Percentiles rank a stretch among this genome's conserved stretches.
These are phyloP conservation scores for Drosophila repleta DNA, from an alignment of 1,140 invertebrate species.

Conservation along the genomic window DNA sequence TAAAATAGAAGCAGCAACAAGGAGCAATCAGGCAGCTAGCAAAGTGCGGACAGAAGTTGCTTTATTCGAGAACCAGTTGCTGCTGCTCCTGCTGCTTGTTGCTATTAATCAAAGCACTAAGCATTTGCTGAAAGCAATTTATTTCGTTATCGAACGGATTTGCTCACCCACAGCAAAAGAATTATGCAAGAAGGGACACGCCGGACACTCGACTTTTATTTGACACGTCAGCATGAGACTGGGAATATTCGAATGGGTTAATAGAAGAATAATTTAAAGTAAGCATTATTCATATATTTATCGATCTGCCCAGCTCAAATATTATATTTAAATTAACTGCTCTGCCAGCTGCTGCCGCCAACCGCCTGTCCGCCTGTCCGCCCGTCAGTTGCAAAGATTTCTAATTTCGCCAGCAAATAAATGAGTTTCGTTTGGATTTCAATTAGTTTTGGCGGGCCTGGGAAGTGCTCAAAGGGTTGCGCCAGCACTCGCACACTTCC, in stretches of 20 bases:
- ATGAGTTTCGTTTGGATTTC: constrained; percentile 42
- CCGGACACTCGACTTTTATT: constrained; percentile 14
- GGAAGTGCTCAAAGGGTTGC: constrained; percentile 20
- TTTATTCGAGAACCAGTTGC: constrained; percentile 40
- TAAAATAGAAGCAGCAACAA: constrained; percentile 16
- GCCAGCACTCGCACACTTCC: constrained; percentile 26
- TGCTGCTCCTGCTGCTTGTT: constrained; percentile 27
- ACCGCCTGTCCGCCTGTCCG: neutral
- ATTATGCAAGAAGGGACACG: constrained; percentile 51
- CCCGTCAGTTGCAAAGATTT: constrained; percentile 14
- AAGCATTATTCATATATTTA: constrained; percentile 47
- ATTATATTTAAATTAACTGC: constrained; percentile 60
- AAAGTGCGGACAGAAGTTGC: constrained; percentile 34
- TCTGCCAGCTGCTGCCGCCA: constrained; percentile 39
- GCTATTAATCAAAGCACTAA: constrained; percentile 77
- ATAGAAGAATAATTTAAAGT: constrained; percentile 7
- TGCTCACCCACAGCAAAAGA: constrained; percentile 21
- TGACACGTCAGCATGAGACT: neutral
- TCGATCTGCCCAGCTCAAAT: constrained; percentile 48
- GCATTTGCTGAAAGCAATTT: constrained; percentile 80
- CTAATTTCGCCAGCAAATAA: constrained; percentile 31
- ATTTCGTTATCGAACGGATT: constrained; percentile 77
- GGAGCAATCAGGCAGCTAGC: constrained; percentile 9
- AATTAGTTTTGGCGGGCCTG: constrained; percentile 45
- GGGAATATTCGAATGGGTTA: neutral